Evolutionary conservation across 2,888 invertebrate species (phyloP), one percentile per base, ranked within the genome.

Genomic region (Oscheius sp.): DNA sequence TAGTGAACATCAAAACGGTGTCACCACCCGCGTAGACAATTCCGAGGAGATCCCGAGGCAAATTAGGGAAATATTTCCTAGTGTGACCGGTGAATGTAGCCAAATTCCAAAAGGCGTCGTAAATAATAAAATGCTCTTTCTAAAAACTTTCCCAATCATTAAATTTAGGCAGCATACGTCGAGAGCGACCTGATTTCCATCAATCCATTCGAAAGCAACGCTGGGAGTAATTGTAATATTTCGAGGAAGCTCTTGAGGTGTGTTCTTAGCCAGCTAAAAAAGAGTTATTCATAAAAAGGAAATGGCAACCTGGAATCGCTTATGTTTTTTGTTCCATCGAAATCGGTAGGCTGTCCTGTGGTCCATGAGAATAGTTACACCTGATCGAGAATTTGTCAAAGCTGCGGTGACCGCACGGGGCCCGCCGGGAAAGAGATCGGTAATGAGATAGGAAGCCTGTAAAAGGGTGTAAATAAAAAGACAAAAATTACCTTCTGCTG

Each of bases 81-180:
- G 78, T 78, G 66, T 81, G 78, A 29, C 79, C 82, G 25, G 74
- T 73, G 76, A 85, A 85, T 3, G 85, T 83, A 64, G 81, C 81
- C 29, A 87, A 56, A 73, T 87, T 87, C 82, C 84, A 85, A 69
- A 84, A 86, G 35, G 86, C 85, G 72, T 87, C 85, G 79, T 85
- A 87, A 61, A 85, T 84, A 63, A 82, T 77, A 75, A 87, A 87
- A 52, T 79, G 76, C 29, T 81, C 78, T n/a, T 76, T 78, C 82
- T 84, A 71, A 72, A 79, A 64, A 27, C 23, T 16, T 16, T 0
- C 12, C 13, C n/a, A n/a, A 9, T 25, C 23, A 52, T 0, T 5
- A 23, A 49, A 23, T 23, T 49, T 25, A 43, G 6, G 6, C 3
- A n/a, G 25, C 80, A 74, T 45, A 82, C 84, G 70, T 79, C 77